Percentiles rank a stretch among this genome's conserved stretches.
These are phyloP conservation scores for Mormyrus lacerda DNA, from an alignment of 2,113 vertebrate genomes.

Conservation along the genomic window DNA sequence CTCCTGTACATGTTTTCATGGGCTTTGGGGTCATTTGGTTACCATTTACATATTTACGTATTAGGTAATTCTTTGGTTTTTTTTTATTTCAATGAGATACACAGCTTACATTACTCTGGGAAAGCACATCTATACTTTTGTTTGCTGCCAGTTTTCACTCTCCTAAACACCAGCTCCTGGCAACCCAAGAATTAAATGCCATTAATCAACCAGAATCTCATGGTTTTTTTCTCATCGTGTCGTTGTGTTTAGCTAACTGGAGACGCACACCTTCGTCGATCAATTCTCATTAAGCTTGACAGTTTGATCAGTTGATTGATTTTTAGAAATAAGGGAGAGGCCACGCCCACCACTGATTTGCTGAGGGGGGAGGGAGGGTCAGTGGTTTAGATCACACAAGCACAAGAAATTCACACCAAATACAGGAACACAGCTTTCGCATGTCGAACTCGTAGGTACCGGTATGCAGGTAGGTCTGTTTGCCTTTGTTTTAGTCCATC, in stretches of 20 bases:
- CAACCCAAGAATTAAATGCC: background rate
- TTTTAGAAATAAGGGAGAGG: background rate
- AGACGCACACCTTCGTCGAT: background rate
- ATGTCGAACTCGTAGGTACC: no score
- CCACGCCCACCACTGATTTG: background rate
- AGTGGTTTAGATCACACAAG: background rate
- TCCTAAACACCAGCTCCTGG: background rate
- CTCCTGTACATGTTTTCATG: no score
- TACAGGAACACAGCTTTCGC: no score
- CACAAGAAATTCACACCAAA: background rate
- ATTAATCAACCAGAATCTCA: background rate
- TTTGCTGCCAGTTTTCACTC: background rate
- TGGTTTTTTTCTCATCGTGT: background rate
- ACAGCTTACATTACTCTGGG: background rate
- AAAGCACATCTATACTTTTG: background rate
- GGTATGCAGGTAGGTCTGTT: no score
- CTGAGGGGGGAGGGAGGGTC: background rate
- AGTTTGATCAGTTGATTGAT: background rate
- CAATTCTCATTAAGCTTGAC: background rate
- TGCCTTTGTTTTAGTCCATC: no score
- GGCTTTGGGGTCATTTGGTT: no score
- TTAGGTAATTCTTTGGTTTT: no score
- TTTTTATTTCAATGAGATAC: no score
- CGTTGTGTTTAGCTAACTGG: background rate
- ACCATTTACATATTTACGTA: no score